Base-by-base conservation (phyloP, 2,888 invertebrate genomes). In the Troides helena region DNA sequence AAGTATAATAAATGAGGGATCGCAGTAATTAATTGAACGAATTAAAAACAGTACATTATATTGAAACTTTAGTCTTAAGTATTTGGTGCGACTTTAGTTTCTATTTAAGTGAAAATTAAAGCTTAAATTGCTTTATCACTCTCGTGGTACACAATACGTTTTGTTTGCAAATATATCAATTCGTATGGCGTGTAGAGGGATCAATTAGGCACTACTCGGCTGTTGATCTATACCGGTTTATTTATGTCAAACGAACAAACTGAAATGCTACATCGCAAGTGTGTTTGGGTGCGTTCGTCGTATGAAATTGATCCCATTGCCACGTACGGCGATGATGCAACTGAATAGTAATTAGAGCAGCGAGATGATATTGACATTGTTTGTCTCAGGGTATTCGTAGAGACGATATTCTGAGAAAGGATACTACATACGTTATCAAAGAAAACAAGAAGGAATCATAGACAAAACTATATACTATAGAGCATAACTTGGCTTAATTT, bases 141-240 rank as follows among this genome's bases (percentile, higher is more conserved):
- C 46, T 57, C 71, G 60, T 58, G 30, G 60, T 30, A 64, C 61
- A 69, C 50, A 68, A 23, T 69, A 46, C 71, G 50, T 71, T 70
- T 53, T 68, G 17, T 62, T 46, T 17, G 53, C 50, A 39, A 46
- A 57, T 50, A 59, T 67, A 62, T 66, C 71, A 74, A 74, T 74
- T 75, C 70, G 77, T 76, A 76, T 75, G 69, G 74, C 75, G 74
- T 78, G 76, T 83, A 80, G 78, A 83, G 75, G 78, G 77, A 84
- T 82, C 83, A 84, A 83, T 83, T 85, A 81, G 80, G 76, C 73
- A 75, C 74, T 72, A 76, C 72, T 78, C 74, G 74, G 73, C 73
- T 74, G 77, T 77, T 78, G 80, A 81, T 79, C 80, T 81, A 82
- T 82, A 80, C 77, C 80, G 78, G 80, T 76, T 72, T 80, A 80